Evolutionary conservation across 2,797 vertebrate species (phyloP).

Genomic region (Smutsia temminckii): DNA sequence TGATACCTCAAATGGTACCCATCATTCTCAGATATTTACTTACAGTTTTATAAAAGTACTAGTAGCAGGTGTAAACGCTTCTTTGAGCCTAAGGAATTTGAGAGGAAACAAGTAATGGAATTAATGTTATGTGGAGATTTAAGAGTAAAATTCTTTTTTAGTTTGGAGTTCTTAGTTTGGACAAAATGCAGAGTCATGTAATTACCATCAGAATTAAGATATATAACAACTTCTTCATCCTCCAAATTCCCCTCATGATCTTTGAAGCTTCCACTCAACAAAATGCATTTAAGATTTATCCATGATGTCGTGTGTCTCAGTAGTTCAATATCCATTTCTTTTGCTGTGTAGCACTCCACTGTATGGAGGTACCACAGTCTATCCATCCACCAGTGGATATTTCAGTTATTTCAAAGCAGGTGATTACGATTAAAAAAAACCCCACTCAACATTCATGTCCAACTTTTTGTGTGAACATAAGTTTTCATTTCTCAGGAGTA

Average conservation of each 20-base stretch:
- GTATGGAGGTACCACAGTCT: background rate
- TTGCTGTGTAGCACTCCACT: background rate
- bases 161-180: background rate
- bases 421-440: background rate
- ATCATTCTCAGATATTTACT: slow-evolving; percentile 70
- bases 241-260: background rate
- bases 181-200: background rate
- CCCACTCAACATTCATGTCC: background rate
- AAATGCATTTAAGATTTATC: background rate
- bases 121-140: background rate
- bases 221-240: background rate
- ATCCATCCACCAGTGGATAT: background rate
- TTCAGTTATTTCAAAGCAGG: background rate
- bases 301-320: background rate
- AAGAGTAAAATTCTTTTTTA: background rate
- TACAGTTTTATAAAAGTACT: slow-evolving; percentile 64
- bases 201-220: background rate
- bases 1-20: slow-evolving; percentile 65
- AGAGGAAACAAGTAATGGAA: background rate
- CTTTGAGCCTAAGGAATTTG: background rate
- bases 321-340: background rate
- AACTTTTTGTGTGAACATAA: background rate
- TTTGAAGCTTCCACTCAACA: slow-evolving; percentile 11
- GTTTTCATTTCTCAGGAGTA: background rate
- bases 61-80: slow-evolving; percentile 36